A percentile compares a stretch with the other conserved stretches of the same genome.
Evolutionary conservation across 2,888 invertebrate genomes (phyloP).

Genomic region (Kryphioiulus occultus): DNA sequence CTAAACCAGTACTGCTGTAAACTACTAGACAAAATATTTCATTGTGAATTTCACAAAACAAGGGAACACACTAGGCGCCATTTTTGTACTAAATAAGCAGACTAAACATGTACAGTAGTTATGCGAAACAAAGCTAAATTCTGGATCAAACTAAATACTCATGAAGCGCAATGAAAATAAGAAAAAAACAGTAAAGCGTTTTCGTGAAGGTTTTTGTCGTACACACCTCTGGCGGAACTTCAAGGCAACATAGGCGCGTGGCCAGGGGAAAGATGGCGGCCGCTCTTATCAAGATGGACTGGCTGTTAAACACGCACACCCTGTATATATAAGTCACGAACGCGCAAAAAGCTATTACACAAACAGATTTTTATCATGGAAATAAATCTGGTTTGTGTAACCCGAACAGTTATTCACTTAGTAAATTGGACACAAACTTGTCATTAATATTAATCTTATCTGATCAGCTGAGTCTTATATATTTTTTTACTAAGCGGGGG

Average conservation of each 20-base stretch:
- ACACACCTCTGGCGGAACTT: not conserved
- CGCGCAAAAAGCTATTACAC: not conserved
- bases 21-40: no score
- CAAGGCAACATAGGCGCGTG: not conserved
- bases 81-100: no score
- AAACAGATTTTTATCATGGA: constrained; percentile 19
- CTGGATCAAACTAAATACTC: not conserved
- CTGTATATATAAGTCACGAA: constrained; percentile 29
- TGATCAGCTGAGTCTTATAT: not conserved
- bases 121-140: no score
- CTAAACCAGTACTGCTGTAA: no score
- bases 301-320: constrained; percentile 19
- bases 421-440: constrained; percentile 35
- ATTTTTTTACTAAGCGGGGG: not conserved
- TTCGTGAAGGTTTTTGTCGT: not conserved
- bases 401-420: constrained; percentile 31
- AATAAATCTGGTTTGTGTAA: constrained; percentile 30
- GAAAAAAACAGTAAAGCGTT: not conserved
- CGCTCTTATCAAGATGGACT: not conserved
- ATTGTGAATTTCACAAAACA: not conserved
- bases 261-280: not conserved
- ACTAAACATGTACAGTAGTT: no score
- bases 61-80: no score
- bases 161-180: not conserved
- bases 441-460: constrained; percentile 35